These are phyloP conservation scores for Platanista minor DNA, from an alignment of 2,113 vertebrate genomes.

Conservation along the genomic window DNA sequence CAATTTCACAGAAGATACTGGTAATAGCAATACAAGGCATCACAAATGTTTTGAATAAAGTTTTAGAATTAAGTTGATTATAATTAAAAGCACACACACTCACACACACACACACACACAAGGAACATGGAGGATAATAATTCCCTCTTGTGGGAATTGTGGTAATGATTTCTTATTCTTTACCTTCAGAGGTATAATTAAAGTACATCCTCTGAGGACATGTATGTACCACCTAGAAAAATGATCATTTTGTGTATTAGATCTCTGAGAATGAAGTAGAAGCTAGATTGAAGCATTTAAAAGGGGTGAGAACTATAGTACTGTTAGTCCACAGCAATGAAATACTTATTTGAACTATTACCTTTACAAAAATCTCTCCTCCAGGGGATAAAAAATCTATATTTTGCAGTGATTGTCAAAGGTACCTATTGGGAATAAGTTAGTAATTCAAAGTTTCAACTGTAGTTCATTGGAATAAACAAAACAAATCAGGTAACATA, in stretches of 20 bases:
- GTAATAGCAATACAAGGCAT: background rate
- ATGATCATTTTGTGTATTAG: background rate
- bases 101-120: background rate
- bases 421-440: background rate
- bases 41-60: background rate
- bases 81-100: constrained; percentile 42
- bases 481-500: constrained; percentile 19
- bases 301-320: background rate
- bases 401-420: background rate
- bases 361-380: background rate
- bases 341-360: background rate
- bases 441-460: constrained; percentile 15
- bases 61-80: constrained; percentile 39
- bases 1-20: background rate
- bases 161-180: constrained; percentile 28
- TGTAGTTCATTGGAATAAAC: background rate
- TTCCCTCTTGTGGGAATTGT: constrained; percentile 3
- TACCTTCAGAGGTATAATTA: constrained; percentile 57
- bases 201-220: constrained; percentile 4
- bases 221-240: background rate
- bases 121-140: background rate
- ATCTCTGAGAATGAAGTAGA: background rate
- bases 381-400: background rate
- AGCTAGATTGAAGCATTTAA: background rate
- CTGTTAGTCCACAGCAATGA: background rate